These are phyloP conservation scores for Oppia nitens DNA, from an alignment of 1,140 invertebrate genomes.

Conservation along the genomic window DNA sequence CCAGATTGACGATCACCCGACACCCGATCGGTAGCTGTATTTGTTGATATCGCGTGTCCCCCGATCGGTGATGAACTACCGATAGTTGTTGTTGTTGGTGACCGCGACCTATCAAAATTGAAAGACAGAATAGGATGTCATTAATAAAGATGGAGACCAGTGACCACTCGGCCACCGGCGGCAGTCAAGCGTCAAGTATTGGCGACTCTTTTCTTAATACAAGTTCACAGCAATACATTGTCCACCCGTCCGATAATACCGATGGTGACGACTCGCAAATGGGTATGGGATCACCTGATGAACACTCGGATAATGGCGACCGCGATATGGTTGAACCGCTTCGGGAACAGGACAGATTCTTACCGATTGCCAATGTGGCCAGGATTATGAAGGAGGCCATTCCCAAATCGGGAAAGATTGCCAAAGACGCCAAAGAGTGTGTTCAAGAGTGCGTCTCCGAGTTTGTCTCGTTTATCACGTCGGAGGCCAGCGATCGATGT, in stretches of 20 bases:
- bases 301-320: conserved; percentile 21
- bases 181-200: background rate
- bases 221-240: background rate
- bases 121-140: background rate
- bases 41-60: no score
- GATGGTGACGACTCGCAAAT: background rate
- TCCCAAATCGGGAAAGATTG: conserved; percentile 91
- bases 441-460: conserved; percentile 99
- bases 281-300: background rate
- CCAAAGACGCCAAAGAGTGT: conserved; percentile 97
- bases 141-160: background rate
- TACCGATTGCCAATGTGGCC: conserved; percentile 95
- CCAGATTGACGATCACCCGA: no score
- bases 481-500: conserved; percentile 89
- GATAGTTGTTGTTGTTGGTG: no score
- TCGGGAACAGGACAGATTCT: conserved; percentile 66
- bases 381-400: conserved; percentile 98
- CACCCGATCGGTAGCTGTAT: no score
- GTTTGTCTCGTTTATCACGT: conserved; percentile 98
- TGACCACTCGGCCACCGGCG: background rate
- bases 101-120: no score
- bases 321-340: conserved; percentile 27
- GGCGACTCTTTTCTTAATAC: background rate
- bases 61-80: no score
- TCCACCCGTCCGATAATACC: background rate